Conservation (phyloP, 2,797 vertebrate genomes). For the Phrynocephalus guinanensis region DNA sequence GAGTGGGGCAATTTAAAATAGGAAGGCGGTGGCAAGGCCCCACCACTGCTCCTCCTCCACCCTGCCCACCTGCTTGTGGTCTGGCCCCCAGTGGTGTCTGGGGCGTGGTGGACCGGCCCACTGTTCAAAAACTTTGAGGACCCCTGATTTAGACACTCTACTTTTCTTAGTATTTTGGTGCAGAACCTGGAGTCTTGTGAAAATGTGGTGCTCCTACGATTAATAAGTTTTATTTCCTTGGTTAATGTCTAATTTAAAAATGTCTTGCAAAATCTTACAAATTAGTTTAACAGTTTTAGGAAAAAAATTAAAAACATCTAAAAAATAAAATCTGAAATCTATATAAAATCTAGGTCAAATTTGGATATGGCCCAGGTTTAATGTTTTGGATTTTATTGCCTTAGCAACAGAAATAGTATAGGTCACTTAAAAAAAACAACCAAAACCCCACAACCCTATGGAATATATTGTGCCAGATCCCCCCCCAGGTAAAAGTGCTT, state of each 20-base stretch:
- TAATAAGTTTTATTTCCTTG: background rate
- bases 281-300: slow-evolving; percentile 30
- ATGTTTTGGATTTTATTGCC: slow-evolving; percentile 31
- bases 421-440: background rate
- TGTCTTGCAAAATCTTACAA: slow-evolving; percentile 3
- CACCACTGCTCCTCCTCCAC: no score
- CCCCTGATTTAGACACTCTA: no score
- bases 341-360: background rate
- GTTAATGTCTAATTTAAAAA: slow-evolving; percentile 13
- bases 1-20: no score
- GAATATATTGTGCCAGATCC: background rate
- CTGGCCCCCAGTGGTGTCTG: no score
- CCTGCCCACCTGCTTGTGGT: no score
- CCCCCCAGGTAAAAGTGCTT: background rate
- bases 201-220: background rate
- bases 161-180: background rate
- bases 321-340: no score
- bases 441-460: background rate
- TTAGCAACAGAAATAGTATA: slow-evolving; percentile 21
- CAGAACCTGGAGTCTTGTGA: background rate
- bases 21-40: no score
- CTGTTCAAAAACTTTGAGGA: no score
- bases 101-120: no score
- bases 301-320: background rate
- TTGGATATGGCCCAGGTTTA: slow-evolving; percentile 11